A percentile compares a stretch with the other conserved stretches of the same genome.
phyloP scores from a whole-genome alignment of 2,113 vertebrate species.

The Osmerus eperlanus region DNA sequence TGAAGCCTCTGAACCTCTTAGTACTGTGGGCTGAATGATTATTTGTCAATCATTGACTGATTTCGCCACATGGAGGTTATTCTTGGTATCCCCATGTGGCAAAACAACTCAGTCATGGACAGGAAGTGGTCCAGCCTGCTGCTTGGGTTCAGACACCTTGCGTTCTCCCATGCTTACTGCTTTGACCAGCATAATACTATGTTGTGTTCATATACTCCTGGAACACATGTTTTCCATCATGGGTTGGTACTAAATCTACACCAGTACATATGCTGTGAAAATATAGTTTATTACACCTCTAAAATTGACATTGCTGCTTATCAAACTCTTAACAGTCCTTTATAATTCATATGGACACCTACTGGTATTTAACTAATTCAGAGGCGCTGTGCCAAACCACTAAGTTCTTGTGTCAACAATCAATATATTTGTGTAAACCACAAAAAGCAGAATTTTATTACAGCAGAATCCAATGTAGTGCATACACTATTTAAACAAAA shows the following conservation, averaged over 20 bases:
- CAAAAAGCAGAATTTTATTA: no score
- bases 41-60: background rate
- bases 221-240: background rate
- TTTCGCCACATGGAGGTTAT: background rate
- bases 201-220: background rate
- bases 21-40: background rate
- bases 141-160: background rate
- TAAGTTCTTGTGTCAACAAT: no score
- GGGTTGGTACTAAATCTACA: background rate
- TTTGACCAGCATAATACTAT: background rate
- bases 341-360: no score
- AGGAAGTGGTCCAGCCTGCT: background rate
- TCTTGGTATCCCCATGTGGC: background rate
- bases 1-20: background rate
- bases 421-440: no score
- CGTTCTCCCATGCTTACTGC: background rate
- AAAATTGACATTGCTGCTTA: background rate
- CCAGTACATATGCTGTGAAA: background rate
- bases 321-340: background rate
- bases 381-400: no score
- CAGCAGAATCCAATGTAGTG: background rate
- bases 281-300: background rate
- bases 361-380: no score
- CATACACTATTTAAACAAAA: background rate
- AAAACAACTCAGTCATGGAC: background rate